These are phyloP conservation scores for Fulica atra DNA, from an alignment of 2,113 vertebrate genomes.

Conservation along the genomic window DNA sequence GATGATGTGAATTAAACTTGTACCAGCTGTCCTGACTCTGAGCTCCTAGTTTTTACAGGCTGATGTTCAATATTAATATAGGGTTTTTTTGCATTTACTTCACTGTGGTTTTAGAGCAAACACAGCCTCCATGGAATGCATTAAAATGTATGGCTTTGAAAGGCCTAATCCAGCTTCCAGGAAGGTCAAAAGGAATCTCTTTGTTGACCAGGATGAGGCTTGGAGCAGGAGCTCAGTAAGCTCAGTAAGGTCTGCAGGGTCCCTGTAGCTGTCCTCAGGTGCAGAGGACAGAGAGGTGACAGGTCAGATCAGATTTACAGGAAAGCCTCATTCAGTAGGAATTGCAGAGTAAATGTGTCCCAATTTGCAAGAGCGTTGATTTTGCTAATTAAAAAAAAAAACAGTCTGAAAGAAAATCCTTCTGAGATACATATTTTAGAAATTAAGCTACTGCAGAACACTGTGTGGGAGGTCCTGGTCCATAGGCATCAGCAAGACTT, in stretches of 20 bases:
- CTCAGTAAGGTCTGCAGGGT: background rate
- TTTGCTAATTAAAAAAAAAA: background rate
- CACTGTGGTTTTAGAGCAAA: conserved; percentile 41
- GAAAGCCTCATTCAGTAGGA: background rate
- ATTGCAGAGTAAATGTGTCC: background rate
- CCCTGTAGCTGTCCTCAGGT: background rate
- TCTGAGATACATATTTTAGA: background rate
- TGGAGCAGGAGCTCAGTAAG: background rate
- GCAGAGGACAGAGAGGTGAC: background rate
- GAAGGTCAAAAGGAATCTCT: conserved; percentile 34
- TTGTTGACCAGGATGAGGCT: background rate
- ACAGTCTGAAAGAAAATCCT: background rate
- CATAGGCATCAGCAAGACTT: background rate
- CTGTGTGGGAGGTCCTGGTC: background rate
- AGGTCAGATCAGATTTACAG: background rate
- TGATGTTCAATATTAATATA: conserved; percentile 55
- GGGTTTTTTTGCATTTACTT: conserved; percentile 39
- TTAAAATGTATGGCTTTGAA: conserved; percentile 17
- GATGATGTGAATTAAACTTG: conserved; percentile 41
- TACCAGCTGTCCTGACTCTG: conserved; percentile 23
- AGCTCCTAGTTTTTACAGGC: conserved; percentile 18
- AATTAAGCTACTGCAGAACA: background rate
- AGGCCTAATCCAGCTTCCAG: conserved; percentile 12
- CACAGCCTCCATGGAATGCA: conserved; percentile 43
- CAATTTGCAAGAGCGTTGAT: background rate